Conservation (phyloP, 23 tunicate species). For the Trididemnum nubilum region DNA sequence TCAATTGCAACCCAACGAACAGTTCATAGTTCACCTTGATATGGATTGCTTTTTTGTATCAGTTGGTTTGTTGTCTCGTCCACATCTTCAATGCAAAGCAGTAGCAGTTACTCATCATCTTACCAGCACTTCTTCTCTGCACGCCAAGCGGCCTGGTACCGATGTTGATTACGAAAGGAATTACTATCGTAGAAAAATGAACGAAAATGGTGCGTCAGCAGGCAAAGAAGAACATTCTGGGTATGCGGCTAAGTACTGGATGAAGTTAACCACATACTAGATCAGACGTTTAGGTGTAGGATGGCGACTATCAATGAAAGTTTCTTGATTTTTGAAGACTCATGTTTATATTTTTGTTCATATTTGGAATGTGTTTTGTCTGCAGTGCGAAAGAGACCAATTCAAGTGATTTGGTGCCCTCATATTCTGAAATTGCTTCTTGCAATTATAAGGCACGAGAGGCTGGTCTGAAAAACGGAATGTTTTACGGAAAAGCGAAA, state of each 20-base stretch:
- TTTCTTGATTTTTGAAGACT: too few species aligned
- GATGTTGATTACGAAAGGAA: conserved; percentile 63
- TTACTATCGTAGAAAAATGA: conserved; percentile 46
- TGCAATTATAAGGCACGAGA: conserved; percentile 83
- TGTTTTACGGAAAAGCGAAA: conserved; percentile 91
- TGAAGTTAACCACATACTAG: too few species aligned
- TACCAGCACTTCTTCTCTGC: conserved; percentile 18
- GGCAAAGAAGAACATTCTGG: too few species aligned
- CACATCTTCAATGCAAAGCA: conserved; percentile 63
- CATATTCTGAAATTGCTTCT: conserved; percentile 78
- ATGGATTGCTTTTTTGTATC: conserved; percentile 98
- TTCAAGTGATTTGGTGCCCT: conserved; percentile 12
- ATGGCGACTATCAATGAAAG: too few species aligned
- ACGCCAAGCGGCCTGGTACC: conserved; percentile 23
- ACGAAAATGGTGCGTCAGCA: not conserved
- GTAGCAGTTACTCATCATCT: conserved; percentile 89
- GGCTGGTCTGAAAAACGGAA: conserved; percentile 86
- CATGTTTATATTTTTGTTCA: too few species aligned
- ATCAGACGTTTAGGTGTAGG: too few species aligned
- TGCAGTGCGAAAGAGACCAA: not conserved
- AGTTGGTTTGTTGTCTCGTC: conserved; percentile 69
- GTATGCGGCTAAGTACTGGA: too few species aligned
- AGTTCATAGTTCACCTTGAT: conserved; percentile 71
- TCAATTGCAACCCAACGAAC: not conserved
- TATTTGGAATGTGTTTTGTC: too few species aligned